Evolutionary conservation across 2,797 vertebrate genomes (phyloP), one percentile per base, ranked within the genome.

Genomic region (Neosilurus mollespiculum): DNA sequence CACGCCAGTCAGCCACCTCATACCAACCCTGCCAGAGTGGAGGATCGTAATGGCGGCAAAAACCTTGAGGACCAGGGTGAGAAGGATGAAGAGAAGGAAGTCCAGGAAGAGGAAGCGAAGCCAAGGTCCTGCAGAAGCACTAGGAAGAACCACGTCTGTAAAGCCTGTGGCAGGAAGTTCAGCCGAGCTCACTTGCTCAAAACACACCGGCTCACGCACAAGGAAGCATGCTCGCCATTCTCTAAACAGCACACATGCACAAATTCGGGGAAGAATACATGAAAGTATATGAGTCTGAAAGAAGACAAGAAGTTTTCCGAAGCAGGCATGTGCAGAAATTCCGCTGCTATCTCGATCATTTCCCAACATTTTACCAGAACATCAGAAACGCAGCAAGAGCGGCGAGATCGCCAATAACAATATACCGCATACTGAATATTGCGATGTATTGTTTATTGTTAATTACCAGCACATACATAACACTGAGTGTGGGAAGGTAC

Each of bases 91-190:
- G 66, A 65, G 18, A 59, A 49, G 12, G 80, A 86, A 59, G 67
- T 22, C 67, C n/a, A 71, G 0, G 86, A 85, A 9, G 91, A 88
- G 6, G 92, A 88, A 0, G 90, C 84, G 1, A 91, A 90, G 69
- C 62, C 81, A 9, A 71, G 89, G 84, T 62, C 64, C 91, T 87
- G 87, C 92, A 94, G 79, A 76, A 85, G 92, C 18, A 86, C 92
- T 56, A 81, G 90, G 71, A 89, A 93, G 12, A 92, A 91, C 88
- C 92, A 93, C 0, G 90, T 89, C 81, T 95, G 94, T 7, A 92
- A 93, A 79, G 92, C 92, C 30, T 95, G 94, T 0, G 93, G 94
- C 0, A 93, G 91, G 18, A 83, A 92, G 80, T 95, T 95, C 90
- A 92, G 92, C 20, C 92, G 92, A 4, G 91, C 92, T 64, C 92